phyloP scores from a whole-genome alignment of 2,888 invertebrate genomes.

The Sphinx pinastri region DNA sequence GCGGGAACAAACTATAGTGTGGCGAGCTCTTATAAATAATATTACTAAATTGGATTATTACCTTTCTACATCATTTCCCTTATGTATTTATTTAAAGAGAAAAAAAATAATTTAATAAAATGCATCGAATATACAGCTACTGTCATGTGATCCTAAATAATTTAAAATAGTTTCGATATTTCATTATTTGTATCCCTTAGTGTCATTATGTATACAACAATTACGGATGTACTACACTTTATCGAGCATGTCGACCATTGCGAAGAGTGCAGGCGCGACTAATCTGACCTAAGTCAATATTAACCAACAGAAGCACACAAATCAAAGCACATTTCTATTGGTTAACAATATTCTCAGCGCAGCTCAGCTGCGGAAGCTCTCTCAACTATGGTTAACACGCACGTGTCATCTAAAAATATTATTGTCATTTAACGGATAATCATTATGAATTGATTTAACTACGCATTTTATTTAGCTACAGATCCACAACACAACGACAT shows the following conservation, averaged over 20 bases:
- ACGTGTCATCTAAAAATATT: background rate
- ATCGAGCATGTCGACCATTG: too few species aligned
- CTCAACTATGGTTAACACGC: too few species aligned
- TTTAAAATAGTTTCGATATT: constrained; percentile 7
- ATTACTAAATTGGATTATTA: constrained; percentile 23
- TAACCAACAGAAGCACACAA: too few species aligned
- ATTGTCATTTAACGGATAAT: constrained; percentile 2
- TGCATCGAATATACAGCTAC: constrained; percentile 6
- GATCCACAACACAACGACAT: background rate
- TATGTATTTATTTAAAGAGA: constrained; percentile 13
- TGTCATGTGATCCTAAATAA: background rate
- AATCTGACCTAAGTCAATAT: too few species aligned
- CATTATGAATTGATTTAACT: constrained; percentile 1
- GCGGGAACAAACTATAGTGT: background rate
- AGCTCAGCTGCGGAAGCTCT: too few species aligned
- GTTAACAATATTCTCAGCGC: too few species aligned
- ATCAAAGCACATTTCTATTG: too few species aligned
- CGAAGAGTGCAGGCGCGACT: too few species aligned
- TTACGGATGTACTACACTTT: background rate
- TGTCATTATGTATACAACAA: constrained; percentile 1
- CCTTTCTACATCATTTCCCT: constrained; percentile 28
- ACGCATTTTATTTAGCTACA: background rate
- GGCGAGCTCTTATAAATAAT: constrained; percentile 14
- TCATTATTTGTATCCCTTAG: background rate
- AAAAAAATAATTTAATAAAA: constrained; percentile 8